phyloP scores from a whole-genome alignment of 2,888 invertebrate genomes.

The Epistrophe grossulariae region DNA sequence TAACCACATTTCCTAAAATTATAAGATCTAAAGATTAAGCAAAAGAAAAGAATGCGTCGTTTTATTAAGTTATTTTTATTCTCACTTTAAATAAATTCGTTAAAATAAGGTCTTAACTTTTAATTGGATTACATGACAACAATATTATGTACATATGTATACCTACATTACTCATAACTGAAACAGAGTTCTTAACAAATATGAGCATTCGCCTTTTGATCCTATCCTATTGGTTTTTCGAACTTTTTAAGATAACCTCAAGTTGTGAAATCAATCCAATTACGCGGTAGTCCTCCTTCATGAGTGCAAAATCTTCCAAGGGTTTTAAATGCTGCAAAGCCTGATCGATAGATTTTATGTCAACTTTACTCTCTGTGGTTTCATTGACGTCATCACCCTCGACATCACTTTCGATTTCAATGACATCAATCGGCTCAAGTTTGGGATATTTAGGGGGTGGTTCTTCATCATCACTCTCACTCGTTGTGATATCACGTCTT shows the following conservation, averaged over 20 bases:
- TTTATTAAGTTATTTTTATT: neutral
- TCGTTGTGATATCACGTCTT: constrained; percentile 26
- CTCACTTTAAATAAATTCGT: neutral
- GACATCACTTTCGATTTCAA: constrained; percentile 61
- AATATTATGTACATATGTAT: neutral
- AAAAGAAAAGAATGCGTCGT: neutral
- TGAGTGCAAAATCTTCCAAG: constrained; percentile 81
- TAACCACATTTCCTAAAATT: too few relatives aligned
- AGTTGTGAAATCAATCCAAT: constrained; percentile 82
- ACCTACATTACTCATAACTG: neutral
- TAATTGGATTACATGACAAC: neutral
- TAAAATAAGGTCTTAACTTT: neutral
- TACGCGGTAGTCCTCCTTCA: constrained; percentile 82
- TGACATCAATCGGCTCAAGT: constrained; percentile 63
- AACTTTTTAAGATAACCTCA: constrained; percentile 76
- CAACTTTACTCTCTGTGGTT: neutral
- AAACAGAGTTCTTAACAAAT: neutral
- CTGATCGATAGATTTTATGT: constrained; percentile 70
- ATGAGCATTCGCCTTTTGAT: neutral
- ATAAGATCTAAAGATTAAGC: too few relatives aligned
- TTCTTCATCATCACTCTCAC: constrained; percentile 35
- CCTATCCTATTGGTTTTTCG: neutral
- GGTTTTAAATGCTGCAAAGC: constrained; percentile 81
- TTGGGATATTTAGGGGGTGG: constrained; percentile 45
- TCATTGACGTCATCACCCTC: constrained; percentile 23